Conservation (phyloP, 2,113 vertebrate genomes). For the Poecilia latipinna region DNA sequence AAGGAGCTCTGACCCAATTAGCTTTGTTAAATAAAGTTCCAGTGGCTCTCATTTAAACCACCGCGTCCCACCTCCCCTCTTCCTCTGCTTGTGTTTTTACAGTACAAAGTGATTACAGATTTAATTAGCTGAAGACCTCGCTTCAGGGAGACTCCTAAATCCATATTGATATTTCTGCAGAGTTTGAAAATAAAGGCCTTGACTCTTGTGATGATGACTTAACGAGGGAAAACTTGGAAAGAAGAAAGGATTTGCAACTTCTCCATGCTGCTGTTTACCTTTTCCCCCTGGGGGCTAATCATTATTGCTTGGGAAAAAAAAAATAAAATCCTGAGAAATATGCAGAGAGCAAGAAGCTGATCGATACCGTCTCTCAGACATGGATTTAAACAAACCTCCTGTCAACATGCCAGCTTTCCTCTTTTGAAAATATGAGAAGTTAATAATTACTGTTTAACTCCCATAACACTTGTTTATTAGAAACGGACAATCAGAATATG, state of each 20-base stretch:
- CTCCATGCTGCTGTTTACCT: slow-evolving; percentile 54
- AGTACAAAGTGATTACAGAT: slow-evolving; percentile 76
- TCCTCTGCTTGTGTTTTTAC: slow-evolving; percentile 67
- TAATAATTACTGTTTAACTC: slow-evolving; percentile 2
- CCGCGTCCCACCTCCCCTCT: slow-evolving; percentile 9
- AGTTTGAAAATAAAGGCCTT: slow-evolving; percentile 48
- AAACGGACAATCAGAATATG: neutral
- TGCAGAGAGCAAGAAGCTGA: slow-evolving; percentile 41
- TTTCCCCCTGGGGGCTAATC: slow-evolving; percentile 54
- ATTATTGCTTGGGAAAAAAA: slow-evolving; percentile 35
- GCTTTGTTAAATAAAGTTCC: slow-evolving; percentile 74
- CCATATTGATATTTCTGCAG: slow-evolving; percentile 75
- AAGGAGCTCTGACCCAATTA: slow-evolving; percentile 75
- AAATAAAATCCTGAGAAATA: slow-evolving; percentile 44
- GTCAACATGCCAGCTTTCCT: slow-evolving; percentile 39
- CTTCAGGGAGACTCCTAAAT: slow-evolving; percentile 75
- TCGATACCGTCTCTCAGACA: slow-evolving; percentile 38
- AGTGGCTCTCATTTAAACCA: slow-evolving; percentile 59
- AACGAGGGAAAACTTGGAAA: slow-evolving; percentile 39
- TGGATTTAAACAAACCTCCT: slow-evolving; percentile 45
- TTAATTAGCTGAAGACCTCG: slow-evolving; percentile 79
- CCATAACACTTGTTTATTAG: slow-evolving; percentile 1
- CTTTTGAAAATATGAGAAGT: slow-evolving; percentile 12
- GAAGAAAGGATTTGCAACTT: slow-evolving; percentile 69
- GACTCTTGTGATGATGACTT: slow-evolving; percentile 43